Evolutionary conservation across 1,140 invertebrate genomes (phyloP).

Genomic region (Drosophila fuyamai): DNA sequence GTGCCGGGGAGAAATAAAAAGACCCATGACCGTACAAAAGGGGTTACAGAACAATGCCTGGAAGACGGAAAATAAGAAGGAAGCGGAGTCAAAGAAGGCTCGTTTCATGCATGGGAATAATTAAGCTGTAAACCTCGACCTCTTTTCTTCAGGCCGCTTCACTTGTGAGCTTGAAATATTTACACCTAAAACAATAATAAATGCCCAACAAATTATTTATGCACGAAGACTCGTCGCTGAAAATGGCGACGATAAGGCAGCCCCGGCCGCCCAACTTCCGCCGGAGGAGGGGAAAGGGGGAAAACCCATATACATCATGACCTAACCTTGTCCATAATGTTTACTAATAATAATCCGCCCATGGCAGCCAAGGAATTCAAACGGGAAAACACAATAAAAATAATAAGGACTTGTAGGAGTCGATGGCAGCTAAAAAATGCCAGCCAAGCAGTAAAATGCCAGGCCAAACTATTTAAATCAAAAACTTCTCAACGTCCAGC

Average conservation of each 20-base stretch:
- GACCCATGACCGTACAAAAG: constrained; percentile 11
- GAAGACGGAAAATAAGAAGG: constrained; percentile 22
- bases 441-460: constrained; percentile 59
- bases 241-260: constrained; percentile 80
- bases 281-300: not conserved
- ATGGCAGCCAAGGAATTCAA: constrained; percentile 18
- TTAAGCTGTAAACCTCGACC: constrained; percentile 83
- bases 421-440: constrained; percentile 46
- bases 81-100: constrained; percentile 44
- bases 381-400: constrained; percentile 56
- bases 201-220: constrained; percentile 78
- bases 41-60: constrained; percentile 33
- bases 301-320: constrained; percentile 10
- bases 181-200: constrained; percentile 81
- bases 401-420: constrained; percentile 44
- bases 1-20: constrained; percentile 33
- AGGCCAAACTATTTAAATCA: constrained; percentile 75
- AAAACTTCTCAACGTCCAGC: constrained; percentile 46
- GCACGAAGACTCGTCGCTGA: constrained; percentile 66
- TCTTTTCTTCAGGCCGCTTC: constrained; percentile 56
- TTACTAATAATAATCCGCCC: constrained; percentile 50
- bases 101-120: constrained; percentile 79
- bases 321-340: constrained; percentile 57
- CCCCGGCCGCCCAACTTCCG: constrained; percentile 70
- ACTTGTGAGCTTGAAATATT: constrained; percentile 81